Base-by-base conservation (phyloP, 2,888 invertebrate species). In the Rhagophthalmus giganteus region DNA sequence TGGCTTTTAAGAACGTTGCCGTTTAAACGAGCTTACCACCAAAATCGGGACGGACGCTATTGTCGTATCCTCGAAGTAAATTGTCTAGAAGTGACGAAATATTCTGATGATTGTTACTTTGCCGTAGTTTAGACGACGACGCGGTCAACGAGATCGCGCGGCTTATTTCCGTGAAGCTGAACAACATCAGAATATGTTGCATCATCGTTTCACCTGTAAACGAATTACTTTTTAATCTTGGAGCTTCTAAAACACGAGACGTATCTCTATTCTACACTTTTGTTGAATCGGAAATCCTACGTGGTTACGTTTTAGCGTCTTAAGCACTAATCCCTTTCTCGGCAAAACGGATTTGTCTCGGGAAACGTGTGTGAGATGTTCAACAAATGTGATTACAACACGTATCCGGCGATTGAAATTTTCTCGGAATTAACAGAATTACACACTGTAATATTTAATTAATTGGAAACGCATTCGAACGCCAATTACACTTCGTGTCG, bases 1-100 rank as follows among this genome's bases (percentile, higher is more conserved):
- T 2, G n/a, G n/a, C n/a, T n/a, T 31, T 10, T 0, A 27, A 14
- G 9, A 38, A 13, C n/a, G n/a, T n/a, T n/a, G n/a, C n/a, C n/a
- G n/a, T n/a, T n/a, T n/a, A n/a, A 12, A 0, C 52, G 14, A 32
- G 69, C 76, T 76, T 74, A 87, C 87, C 88, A 70, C 88, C 88
- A 68, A 88, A 88, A 69, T 86, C 86, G 11, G 90, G 90, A 42
- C 90, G 76, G 26, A 90, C 80, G 67, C 87, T 86, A 72, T 88
- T 88, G 74, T 90, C 90, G 74, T 91, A 91, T 47, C 88, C 87
- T 49, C 83, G 76, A 42, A 90, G 79, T 50, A 90, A 76, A 74
- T 85, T 85, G 72, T 90, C 87, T 67, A 90, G 71, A 34, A 90
- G 77, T 44, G 82, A 79, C 10, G 88, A 87, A 61, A 89, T 86